phyloP scores from a whole-genome alignment of 2,888 invertebrate genomes.

The Drosophila rubida region DNA sequence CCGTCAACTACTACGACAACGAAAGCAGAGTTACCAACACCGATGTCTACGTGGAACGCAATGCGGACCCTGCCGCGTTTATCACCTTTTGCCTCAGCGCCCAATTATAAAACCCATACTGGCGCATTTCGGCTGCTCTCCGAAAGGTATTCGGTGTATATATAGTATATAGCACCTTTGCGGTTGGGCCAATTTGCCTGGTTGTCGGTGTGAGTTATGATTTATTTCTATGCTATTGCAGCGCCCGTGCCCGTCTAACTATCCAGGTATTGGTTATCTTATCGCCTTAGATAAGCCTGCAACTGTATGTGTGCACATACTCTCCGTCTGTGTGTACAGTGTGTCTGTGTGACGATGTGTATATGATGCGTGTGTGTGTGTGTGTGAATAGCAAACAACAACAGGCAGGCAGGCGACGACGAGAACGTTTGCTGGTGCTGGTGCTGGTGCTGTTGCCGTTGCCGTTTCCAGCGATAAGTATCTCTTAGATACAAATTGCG shows the following conservation, averaged over 20 bases:
- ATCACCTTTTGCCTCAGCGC: slow-evolving; percentile 73
- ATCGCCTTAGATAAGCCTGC: slow-evolving; percentile 65
- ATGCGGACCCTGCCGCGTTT: slow-evolving; percentile 73
- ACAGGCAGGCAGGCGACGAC: slow-evolving; percentile 33
- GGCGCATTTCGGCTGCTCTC: slow-evolving; percentile 30
- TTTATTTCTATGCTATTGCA: slow-evolving; percentile 65
- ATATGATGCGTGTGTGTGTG: slow-evolving; percentile 21
- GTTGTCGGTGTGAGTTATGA: slow-evolving; percentile 62
- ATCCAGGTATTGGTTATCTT: slow-evolving; percentile 78
- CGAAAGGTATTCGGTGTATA: slow-evolving; percentile 24
- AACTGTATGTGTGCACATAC: slow-evolving; percentile 23
- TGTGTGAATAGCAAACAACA: slow-evolving; percentile 56
- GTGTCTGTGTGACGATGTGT: slow-evolving; percentile 6
- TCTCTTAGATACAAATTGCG: slow-evolving; percentile 83
- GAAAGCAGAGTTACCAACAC: slow-evolving; percentile 20
- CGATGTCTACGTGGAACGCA: slow-evolving; percentile 60
- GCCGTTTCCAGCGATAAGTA: slow-evolving; percentile 69
- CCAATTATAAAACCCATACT: slow-evolving; percentile 72
- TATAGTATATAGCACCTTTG: slow-evolving; percentile 52
- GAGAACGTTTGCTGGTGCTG: slow-evolving; percentile 1
- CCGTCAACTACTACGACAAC: slow-evolving; percentile 15
- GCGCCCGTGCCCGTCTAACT: slow-evolving; percentile 21
- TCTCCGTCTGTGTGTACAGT: slow-evolving; percentile 5
- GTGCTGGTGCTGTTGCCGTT: background rate
- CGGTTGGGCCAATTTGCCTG: slow-evolving; percentile 44